Evolutionary conservation across 2,888 invertebrate genomes (phyloP), one percentile per base, ranked within the genome.

Genomic region (Archaeoteleia sp.): DNA sequence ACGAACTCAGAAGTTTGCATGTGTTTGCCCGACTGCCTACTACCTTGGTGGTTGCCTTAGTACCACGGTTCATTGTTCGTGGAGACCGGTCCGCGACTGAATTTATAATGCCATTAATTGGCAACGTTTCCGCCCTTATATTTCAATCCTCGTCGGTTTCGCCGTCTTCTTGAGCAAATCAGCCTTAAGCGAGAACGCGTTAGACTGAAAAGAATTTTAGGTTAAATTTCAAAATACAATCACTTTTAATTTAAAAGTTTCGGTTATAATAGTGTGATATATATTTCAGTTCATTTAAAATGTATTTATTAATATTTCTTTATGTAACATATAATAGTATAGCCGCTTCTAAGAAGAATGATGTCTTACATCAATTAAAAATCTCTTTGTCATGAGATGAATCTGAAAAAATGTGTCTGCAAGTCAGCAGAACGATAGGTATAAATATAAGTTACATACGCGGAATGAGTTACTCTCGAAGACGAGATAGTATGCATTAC

Each of bases 41-140:
- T 46, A 45, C 51, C 61, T 51, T 34, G 32, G 3, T 20, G n/a
- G 57, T 58, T 48, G 23, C 65, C 34, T 46, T 32, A 43, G 34
- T 45, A 53, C 34, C 40, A 51, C 34, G 53, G 39, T 61, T 76
- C 74, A 78, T 79, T 78, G 80, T 80, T 79, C 70, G 68, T 62
- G 15, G 61, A 54, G 73, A 77, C 76, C 75, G 77, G 74, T 77
- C 71, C 61, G 42, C 46, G 60, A 32, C 37, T 75, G 75, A 79
- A 80, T 82, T 80, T 78, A 79, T 78, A 78, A 77, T 74, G 73
- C 78, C 77, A 81, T 83, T 80, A 81, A 82, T 81, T 79, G 79
- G 71, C 72, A 68, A 66, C 71, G 68, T 78, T 78, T 82, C 78
- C 78, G 78, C 77, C 77, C 76, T 78, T 78, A 75, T 79, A 78